phyloP scores from a whole-genome alignment of 1,140 invertebrate genomes.

The Pristionchus pacificus region DNA sequence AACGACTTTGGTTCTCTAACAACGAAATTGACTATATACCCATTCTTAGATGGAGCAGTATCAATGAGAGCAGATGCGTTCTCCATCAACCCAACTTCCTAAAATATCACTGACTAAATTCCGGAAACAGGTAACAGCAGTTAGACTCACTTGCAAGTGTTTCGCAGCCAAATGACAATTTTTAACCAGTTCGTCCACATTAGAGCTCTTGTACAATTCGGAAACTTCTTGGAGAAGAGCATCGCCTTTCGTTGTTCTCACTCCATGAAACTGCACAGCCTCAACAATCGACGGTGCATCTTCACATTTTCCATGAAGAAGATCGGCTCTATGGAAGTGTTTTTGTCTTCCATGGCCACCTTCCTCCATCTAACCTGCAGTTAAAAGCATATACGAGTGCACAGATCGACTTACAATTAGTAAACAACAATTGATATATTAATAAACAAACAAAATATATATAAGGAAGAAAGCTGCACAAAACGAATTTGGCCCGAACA shows the following conservation, averaged over 20 bases:
- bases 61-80: slow-evolving; percentile 47
- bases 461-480: no score
- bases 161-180: slow-evolving; percentile 45
- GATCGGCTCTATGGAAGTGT: slow-evolving; percentile 15
- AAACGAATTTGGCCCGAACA: no score
- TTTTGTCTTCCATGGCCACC: slow-evolving; percentile 4
- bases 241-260: slow-evolving; percentile 44
- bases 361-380: no score
- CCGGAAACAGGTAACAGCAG: background rate
- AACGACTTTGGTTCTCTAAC: slow-evolving; percentile 45
- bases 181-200: slow-evolving; percentile 45
- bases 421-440: no score
- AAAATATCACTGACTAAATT: slow-evolving; percentile 8
- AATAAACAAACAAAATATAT: no score
- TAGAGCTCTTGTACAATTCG: slow-evolving; percentile 39
- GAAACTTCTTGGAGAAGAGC: slow-evolving; percentile 44
- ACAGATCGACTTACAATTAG: no score
- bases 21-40: slow-evolving; percentile 48
- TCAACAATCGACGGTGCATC: slow-evolving; percentile 36
- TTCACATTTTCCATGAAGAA: slow-evolving; percentile 18
- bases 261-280: slow-evolving; percentile 47
- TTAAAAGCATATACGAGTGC: no score
- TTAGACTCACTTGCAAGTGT: slow-evolving; percentile 45
- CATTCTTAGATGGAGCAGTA: slow-evolving; percentile 26
- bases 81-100: slow-evolving; percentile 53